A percentile compares a stretch with the other conserved stretches of the same genome.
Evolutionary conservation across 2,888 invertebrate species (phyloP).

Genomic region (Eristalis arbustorum): DNA sequence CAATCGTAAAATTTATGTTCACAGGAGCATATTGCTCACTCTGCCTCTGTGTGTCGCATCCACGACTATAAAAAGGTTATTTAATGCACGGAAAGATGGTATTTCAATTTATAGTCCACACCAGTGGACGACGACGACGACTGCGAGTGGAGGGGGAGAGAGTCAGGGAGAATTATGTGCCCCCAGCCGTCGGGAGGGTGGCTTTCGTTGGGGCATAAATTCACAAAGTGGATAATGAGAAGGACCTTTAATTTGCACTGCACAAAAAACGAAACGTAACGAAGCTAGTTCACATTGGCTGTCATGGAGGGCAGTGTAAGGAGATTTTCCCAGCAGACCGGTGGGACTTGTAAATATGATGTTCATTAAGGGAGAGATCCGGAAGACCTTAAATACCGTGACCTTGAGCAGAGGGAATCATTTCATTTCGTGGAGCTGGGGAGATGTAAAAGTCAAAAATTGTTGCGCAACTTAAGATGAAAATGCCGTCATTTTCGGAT

Average conservation of each 20-base stretch:
- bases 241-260: background rate
- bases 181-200: background rate
- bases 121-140: background rate
- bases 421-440: no score
- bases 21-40: conserved; percentile 47
- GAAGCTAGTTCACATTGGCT: background rate
- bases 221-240: conserved; percentile 1
- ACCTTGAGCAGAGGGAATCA: background rate
- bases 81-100: conserved; percentile 57
- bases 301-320: background rate
- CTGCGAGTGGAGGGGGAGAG: background rate
- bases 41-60: background rate
- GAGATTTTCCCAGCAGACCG: background rate
- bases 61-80: conserved; percentile 42
- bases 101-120: conserved; percentile 57
- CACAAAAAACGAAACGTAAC: background rate
- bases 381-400: background rate
- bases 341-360: background rate
- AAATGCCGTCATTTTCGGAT: background rate
- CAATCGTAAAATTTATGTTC: conserved; percentile 61
- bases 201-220: background rate
- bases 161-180: background rate
- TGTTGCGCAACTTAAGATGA: background rate
- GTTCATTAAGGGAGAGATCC: background rate
- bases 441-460: background rate